phyloP scores from a whole-genome alignment of 2,113 vertebrate genomes.

The Silurus asotus region DNA sequence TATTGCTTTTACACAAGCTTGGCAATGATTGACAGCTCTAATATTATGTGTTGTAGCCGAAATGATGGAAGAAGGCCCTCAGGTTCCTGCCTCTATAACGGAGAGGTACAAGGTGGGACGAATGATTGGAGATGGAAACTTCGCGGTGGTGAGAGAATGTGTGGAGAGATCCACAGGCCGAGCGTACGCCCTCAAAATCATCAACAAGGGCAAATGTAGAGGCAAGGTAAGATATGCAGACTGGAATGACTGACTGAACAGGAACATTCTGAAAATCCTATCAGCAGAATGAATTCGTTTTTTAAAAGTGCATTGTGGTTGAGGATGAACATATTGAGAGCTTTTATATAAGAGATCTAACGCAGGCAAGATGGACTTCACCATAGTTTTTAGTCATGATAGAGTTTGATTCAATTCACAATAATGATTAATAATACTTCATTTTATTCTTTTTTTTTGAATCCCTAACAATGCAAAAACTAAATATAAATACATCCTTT shows the following conservation, averaged over 20 bases:
- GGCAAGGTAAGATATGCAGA: conserved; percentile 83
- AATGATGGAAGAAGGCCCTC: conserved; percentile 81
- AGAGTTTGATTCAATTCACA: not conserved
- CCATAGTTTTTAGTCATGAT: not conserved
- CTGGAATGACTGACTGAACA: too few relatives aligned
- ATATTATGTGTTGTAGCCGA: conserved; percentile 70
- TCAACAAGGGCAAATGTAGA: conserved; percentile 95
- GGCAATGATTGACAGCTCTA: not conserved
- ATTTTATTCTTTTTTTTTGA: not conserved
- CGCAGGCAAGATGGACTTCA: not conserved
- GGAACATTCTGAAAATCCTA: too few relatives aligned
- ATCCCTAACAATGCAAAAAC: not conserved
- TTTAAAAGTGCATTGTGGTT: not conserved
- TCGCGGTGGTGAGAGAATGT: conserved; percentile 96
- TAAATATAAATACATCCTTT: not conserved
- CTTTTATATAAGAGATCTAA: not conserved
- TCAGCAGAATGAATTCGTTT: not conserved
- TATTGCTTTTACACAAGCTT: not conserved
- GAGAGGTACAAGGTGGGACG: conserved; percentile 95
- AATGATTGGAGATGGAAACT: conserved; percentile 95
- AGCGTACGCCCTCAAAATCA: conserved; percentile 97
- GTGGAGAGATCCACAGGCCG: conserved; percentile 94
- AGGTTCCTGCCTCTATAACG: conserved; percentile 88
- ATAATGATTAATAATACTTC: too few relatives aligned
- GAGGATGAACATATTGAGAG: not conserved